Evolutionary conservation across 2,797 vertebrate species (phyloP).

Genomic region (Enteromius fasciolatus): DNA sequence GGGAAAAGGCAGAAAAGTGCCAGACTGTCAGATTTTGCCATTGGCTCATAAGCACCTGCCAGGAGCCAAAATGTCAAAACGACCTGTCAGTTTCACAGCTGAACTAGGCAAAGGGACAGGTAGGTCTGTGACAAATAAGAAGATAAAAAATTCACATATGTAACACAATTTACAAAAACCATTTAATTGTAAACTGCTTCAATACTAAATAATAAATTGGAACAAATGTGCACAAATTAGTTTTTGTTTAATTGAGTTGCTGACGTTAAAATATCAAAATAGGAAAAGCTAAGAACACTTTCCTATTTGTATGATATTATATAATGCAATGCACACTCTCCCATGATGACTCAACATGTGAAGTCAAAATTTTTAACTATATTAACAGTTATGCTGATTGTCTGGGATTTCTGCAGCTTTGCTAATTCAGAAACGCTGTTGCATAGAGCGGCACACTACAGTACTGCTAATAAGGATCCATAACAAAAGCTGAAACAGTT

Average conservation of each 20-base stretch:
- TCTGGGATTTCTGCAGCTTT: background rate
- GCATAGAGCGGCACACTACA: background rate
- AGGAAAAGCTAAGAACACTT: too few species aligned
- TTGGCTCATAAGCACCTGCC: background rate
- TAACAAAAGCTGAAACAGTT: background rate
- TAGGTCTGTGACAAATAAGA: background rate
- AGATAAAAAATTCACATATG: background rate
- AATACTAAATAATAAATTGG: background rate
- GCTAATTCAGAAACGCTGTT: background rate
- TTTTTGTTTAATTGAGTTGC: too few species aligned
- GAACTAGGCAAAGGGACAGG: background rate
- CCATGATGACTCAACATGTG: too few species aligned
- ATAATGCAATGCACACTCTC: too few species aligned
- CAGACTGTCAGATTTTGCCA: background rate
- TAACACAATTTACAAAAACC: background rate
- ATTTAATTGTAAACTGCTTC: too few species aligned
- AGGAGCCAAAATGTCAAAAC: too few species aligned
- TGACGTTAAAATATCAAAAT: too few species aligned
- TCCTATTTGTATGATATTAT: too few species aligned
- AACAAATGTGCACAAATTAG: too few species aligned
- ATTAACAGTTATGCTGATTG: background rate
- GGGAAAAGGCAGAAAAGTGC: background rate
- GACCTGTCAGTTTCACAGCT: background rate
- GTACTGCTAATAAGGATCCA: background rate
- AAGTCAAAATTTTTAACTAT: background rate